Percentiles rank a stretch among this genome's conserved stretches.
phyloP scores from a whole-genome alignment of 1,140 invertebrate species.

The Scylla paramamosain region DNA sequence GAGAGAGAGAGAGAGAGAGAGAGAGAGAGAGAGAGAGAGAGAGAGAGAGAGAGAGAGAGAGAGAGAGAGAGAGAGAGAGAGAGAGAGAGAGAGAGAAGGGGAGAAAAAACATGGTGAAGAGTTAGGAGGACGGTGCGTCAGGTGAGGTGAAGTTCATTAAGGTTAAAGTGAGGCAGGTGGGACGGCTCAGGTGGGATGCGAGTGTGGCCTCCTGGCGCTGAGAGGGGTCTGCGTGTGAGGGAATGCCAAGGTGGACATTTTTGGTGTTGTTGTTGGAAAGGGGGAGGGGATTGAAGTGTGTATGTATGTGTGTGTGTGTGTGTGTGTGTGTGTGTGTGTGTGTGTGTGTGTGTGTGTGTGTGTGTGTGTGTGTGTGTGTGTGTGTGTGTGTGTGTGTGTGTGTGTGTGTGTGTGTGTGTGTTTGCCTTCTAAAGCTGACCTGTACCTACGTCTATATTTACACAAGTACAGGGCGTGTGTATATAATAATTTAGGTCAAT shows the following conservation, averaged over 20 bases:
- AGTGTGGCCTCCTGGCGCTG: background rate
- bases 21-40: no score
- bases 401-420: constrained; percentile 13
- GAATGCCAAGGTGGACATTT: background rate
- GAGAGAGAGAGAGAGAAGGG: background rate
- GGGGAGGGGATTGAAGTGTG: background rate
- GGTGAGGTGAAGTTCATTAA: constrained; percentile 22
- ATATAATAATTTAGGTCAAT: no score
- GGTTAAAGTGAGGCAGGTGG: background rate
- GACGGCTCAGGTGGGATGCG: no score
- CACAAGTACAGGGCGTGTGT: background rate
- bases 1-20: no score
- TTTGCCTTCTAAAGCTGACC: background rate
- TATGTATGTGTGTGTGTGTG: background rate
- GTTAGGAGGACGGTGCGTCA: background rate
- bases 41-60: no score
- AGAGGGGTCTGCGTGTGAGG: background rate
- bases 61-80: background rate
- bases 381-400: constrained; percentile 13
- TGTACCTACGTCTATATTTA: background rate
- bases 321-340: constrained; percentile 20
- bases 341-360: background rate
- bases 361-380: constrained; percentile 21
- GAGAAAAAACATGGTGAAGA: background rate
- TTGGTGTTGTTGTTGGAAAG: background rate